Conservation (phyloP, 2,797 vertebrate genomes). For the Vireo griseus region DNA sequence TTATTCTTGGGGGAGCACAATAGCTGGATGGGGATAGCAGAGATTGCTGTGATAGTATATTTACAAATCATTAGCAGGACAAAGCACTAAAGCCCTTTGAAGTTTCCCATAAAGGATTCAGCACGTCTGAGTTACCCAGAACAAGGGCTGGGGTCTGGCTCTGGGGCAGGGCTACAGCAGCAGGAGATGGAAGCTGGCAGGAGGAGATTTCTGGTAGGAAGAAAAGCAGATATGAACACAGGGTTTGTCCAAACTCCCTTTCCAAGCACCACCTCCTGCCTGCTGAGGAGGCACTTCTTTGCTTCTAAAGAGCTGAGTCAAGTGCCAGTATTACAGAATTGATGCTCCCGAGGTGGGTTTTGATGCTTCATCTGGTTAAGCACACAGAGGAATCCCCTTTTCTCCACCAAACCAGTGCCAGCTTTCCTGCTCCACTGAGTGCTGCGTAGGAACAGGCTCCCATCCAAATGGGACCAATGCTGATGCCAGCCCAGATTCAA, state of each 20-base stretch:
- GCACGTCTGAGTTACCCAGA: background rate
- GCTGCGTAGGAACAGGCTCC: background rate
- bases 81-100: background rate
- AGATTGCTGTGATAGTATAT: background rate
- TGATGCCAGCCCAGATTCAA: background rate
- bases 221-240: background rate
- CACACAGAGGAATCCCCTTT: background rate
- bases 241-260: background rate
- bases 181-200: background rate
- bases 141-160: background rate
- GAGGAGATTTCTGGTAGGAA: background rate
- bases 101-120: background rate
- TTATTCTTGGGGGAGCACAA: background rate
- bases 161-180: fast-evolving
- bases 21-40: background rate
- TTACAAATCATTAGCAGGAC: background rate
- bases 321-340: background rate
- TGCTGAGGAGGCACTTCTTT: background rate
- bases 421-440: background rate
- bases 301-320: background rate
- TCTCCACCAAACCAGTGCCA: background rate
- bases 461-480: background rate
- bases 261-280: background rate
- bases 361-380: background rate
- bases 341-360: background rate